phyloP scores from a whole-genome alignment of 2,888 invertebrate species.

The Carterocephalus palaemon region DNA sequence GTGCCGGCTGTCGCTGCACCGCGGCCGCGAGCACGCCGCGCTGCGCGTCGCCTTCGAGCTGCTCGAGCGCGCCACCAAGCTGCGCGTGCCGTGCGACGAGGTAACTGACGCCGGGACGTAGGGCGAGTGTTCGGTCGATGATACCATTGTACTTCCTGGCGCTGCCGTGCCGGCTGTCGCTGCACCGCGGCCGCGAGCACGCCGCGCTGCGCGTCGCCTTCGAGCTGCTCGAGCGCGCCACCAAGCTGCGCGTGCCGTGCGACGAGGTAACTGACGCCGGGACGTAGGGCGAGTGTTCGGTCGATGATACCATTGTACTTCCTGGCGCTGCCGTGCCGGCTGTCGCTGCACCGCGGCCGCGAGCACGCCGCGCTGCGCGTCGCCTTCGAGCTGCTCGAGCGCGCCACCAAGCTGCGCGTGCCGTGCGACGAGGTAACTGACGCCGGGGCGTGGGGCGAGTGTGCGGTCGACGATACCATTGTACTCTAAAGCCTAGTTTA shows the following conservation, averaged over 20 bases:
- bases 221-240: slow-evolving; percentile 92
- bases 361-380: too few relatives aligned
- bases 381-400: too few relatives aligned
- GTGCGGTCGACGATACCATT: too few relatives aligned
- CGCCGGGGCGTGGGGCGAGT: too few relatives aligned
- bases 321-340: too few relatives aligned
- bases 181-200: slow-evolving; percentile 85
- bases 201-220: slow-evolving; percentile 88
- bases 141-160: slow-evolving; percentile 97
- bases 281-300: too few relatives aligned
- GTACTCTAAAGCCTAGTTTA: too few relatives aligned
- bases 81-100: slow-evolving; percentile 94
- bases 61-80: slow-evolving; percentile 90
- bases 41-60: slow-evolving; percentile 91
- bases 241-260: slow-evolving; percentile 89
- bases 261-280: slow-evolving; percentile 96
- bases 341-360: too few relatives aligned
- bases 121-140: slow-evolving; percentile 95
- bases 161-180: slow-evolving; percentile 90
- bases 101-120: slow-evolving; percentile 92
- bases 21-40: slow-evolving; percentile 86
- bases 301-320: too few relatives aligned
- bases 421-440: too few relatives aligned
- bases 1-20: slow-evolving; percentile 85
- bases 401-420: too few relatives aligned